Percentiles rank a stretch among this genome's conserved stretches.
These are phyloP conservation scores for Heteractis magnifica DNA, from an alignment of 92 coral and sea anemone genomes.

Conservation along the genomic window DNA sequence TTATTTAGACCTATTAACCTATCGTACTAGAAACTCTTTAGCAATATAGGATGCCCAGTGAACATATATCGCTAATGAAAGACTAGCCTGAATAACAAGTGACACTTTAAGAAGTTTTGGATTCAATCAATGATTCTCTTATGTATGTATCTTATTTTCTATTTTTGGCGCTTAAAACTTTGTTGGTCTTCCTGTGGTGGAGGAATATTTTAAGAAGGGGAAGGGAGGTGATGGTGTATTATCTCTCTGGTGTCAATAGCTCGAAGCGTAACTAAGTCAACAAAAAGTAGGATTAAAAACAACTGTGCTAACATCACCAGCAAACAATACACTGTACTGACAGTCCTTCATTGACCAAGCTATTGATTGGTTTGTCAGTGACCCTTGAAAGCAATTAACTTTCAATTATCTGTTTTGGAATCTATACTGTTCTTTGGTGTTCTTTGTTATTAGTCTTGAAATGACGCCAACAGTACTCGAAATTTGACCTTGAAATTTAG, in stretches of 20 bases:
- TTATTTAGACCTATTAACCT: too few relatives aligned
- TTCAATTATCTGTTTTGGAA: slow-evolving; percentile 11
- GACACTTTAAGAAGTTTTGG: too few relatives aligned
- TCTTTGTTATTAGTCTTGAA: neutral
- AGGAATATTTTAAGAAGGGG: too few relatives aligned
- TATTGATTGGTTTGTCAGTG: slow-evolving; percentile 7
- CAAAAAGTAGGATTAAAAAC: neutral
- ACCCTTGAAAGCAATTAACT: neutral
- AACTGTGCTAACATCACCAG: neutral
- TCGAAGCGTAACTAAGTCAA: slow-evolving; percentile 9
- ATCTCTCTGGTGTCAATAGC: neutral
- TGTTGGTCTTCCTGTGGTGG: too few relatives aligned
- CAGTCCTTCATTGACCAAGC: slow-evolving; percentile 1
- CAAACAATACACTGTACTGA: slow-evolving; percentile 18
- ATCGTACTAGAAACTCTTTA: too few relatives aligned
- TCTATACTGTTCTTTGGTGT: neutral
- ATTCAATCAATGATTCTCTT: too few relatives aligned
- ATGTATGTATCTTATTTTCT: too few relatives aligned
- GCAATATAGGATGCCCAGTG: too few relatives aligned
- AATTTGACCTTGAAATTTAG: neutral
- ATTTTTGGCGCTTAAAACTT: too few relatives aligned
- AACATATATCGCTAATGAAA: too few relatives aligned
- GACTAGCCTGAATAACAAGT: too few relatives aligned
- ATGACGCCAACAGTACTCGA: neutral
- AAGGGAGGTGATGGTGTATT: too few relatives aligned